Evolutionary conservation across 2,113 vertebrate species (phyloP), one percentile per base, ranked within the genome.

Genomic region (Heterochromis multidens): DNA sequence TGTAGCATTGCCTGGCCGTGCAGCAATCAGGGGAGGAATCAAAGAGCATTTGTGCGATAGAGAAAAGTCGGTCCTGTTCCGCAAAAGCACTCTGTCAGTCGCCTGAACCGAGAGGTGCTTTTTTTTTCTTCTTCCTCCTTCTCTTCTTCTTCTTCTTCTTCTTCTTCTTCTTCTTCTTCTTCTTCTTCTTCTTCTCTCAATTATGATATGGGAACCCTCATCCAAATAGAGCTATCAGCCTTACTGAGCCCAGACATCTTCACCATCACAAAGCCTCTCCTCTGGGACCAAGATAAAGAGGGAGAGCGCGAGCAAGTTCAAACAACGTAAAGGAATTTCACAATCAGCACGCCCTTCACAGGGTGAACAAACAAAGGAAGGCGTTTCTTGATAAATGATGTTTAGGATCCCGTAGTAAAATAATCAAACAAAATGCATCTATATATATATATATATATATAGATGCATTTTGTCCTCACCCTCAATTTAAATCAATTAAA

Each of bases 151-250:
- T 21, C 4, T 12, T 3, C 37, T 12, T 12, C 37, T 63, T 6
- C 19, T 13, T 2, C 13, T 67, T 25, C n/a, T 70, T 27, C 14
- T 85, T 25, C 23, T 60, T 19, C 10, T 17, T 13, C 37, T 23
- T 35, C 4, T 57, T 23, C 19, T 49, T 74, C 46, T 76, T 33
- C 29, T 59, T 82, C 65, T 82, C 87, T 88, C 84, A 79, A 91
- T 91, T 88, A 92, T 91, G 84, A 92, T 88, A 92, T 78, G 86
- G 90, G 81, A 90, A 88, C 78, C 86, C 85, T 92, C 84, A 82
- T 91, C 89, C 80, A 86, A 92, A 93, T 88, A 88, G 90, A 94
- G 91, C 92, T 91, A 92, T 92, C 91, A 90, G 90, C 85, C 82
- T 61, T 19, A 46, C 77, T 58, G 81, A 83, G 80, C 57, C 77